Conservation (phyloP, 2,113 vertebrate species). For the Leptobrachium leishanense region DNA sequence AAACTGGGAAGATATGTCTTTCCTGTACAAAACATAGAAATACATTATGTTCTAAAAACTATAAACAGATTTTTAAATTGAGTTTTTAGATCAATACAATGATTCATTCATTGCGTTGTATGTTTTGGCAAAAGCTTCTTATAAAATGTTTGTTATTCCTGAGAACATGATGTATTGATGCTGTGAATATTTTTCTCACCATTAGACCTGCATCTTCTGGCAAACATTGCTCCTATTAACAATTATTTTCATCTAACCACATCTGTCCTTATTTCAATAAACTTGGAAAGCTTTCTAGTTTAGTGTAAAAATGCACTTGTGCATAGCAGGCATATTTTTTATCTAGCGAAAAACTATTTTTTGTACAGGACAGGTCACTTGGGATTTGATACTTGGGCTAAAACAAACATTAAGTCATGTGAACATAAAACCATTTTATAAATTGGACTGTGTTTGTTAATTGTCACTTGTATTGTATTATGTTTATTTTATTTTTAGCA, state of each 20-base stretch:
- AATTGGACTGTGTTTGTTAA: too few relatives aligned
- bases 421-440: conserved; percentile 25
- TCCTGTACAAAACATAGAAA: not conserved
- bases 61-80: not conserved
- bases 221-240: conserved; percentile 24
- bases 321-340: conserved; percentile 19
- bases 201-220: not conserved
- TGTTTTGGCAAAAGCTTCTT: conserved; percentile 6
- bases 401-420: conserved; percentile 55
- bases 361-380: conserved; percentile 55
- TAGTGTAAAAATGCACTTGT: conserved; percentile 50
- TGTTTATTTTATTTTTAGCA: too few relatives aligned
- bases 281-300: conserved; percentile 51
- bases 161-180: conserved; percentile 8
- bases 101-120: not conserved
- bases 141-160: conserved; percentile 6
- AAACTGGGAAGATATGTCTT: too few relatives aligned
- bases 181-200: conserved; percentile 11
- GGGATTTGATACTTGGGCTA: conserved; percentile 51
- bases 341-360: conserved; percentile 54
- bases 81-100: conserved; percentile 1
- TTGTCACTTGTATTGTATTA: too few relatives aligned
- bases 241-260: conserved; percentile 52
- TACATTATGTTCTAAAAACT: not conserved
- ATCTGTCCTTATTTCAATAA: conserved; percentile 55